These are phyloP conservation scores for Heloderma charlesbogerti DNA, from an alignment of 2,113 vertebrate species.

Conservation along the genomic window DNA sequence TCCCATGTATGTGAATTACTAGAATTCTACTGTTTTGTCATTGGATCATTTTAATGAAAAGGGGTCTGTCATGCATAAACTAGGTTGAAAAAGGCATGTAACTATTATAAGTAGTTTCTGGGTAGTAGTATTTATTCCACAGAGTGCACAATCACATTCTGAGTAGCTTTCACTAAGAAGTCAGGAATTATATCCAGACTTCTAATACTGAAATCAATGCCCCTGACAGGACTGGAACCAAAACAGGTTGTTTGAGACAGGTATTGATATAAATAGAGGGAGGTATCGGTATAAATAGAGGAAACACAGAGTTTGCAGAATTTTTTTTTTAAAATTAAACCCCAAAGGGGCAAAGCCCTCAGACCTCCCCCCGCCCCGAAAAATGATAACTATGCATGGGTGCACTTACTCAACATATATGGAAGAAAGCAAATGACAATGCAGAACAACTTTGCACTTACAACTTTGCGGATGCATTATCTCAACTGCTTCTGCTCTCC, in stretches of 20 bases:
- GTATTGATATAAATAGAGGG: neutral
- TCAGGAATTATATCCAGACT: conserved; percentile 12
- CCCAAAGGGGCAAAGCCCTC: neutral
- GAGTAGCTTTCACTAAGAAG: conserved; percentile 38
- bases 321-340: neutral
- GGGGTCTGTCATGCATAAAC: neutral
- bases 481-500: neutral
- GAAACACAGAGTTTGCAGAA: neutral
- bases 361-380: neutral
- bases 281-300: neutral
- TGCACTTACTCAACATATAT: neutral
- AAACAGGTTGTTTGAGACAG: neutral
- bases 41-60: neutral
- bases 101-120: neutral
- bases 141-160: conserved; percentile 17
- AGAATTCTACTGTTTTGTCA: conserved; percentile 9
- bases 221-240: neutral
- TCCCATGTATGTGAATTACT: neutral
- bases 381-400: neutral
- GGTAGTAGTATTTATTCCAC: neutral
- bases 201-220: neutral
- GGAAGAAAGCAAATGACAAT: too few species aligned
- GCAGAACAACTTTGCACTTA: too few species aligned
- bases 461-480: neutral
- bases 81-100: conserved; percentile 16